Evolutionary conservation across 2,113 vertebrate genomes (phyloP).

Genomic region (Romanogobio albipinnatus): DNA sequence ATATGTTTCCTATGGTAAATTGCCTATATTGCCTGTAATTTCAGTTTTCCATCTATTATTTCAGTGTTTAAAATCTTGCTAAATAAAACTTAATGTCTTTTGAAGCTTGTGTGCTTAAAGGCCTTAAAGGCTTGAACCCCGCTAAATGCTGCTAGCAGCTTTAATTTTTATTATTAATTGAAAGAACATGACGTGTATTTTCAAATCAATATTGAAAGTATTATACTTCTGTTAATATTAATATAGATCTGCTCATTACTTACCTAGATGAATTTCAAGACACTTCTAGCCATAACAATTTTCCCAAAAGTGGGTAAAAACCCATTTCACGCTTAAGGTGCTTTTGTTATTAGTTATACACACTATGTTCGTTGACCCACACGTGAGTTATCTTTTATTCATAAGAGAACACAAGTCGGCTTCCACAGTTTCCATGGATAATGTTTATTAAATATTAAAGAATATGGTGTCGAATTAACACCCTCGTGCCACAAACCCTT

Average conservation of each 20-base stretch:
- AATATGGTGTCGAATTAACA: constrained; percentile 49
- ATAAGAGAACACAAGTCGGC: constrained; percentile 33
- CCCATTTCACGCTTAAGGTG: neutral
- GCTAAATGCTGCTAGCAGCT: too few species aligned
- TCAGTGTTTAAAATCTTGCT: too few species aligned
- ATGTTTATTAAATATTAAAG: constrained; percentile 59
- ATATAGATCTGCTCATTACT: neutral
- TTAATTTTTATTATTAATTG: too few species aligned
- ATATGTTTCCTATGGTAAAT: too few species aligned
- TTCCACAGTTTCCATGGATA: constrained; percentile 55
- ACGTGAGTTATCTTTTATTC: constrained; percentile 29
- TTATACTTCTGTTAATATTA: neutral
- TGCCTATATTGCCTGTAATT: too few species aligned
- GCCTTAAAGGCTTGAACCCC: too few species aligned
- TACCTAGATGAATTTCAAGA: neutral
- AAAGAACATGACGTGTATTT: neutral
- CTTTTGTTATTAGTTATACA: constrained; percentile 22
- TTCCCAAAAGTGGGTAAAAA: neutral
- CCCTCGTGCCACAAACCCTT: constrained; percentile 27
- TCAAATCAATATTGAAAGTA: neutral
- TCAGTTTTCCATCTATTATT: too few species aligned
- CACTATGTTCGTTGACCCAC: constrained; percentile 2
- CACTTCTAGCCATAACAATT: neutral
- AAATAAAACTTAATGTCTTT: too few species aligned
- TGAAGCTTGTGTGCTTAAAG: too few species aligned